Conservation (phyloP, 2,888 invertebrate species). For the Conchocele bisecta region DNA sequence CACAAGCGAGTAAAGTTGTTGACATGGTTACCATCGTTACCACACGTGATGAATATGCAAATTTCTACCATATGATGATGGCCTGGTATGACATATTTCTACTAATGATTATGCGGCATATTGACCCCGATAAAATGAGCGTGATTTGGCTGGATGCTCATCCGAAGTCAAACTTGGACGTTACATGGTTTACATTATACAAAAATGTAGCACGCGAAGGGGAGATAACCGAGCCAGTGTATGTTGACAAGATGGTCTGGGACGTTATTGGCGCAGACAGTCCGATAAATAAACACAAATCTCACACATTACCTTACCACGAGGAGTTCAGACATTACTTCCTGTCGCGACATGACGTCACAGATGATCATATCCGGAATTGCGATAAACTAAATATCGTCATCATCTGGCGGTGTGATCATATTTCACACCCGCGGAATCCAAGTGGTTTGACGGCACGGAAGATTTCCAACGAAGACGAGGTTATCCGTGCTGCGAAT, state of each 20-base stretch:
- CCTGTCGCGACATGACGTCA: constrained; percentile 59
- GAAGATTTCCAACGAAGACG: constrained; percentile 81
- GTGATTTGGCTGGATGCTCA: constrained; percentile 79
- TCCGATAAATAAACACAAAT: constrained; percentile 72
- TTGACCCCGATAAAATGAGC: constrained; percentile 66
- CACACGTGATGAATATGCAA: constrained; percentile 77
- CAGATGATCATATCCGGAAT: constrained; percentile 55
- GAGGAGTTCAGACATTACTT: constrained; percentile 79
- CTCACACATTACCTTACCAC: constrained; percentile 66
- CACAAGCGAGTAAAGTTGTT: no score
- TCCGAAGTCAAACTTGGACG: constrained; percentile 75
- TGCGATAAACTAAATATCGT: constrained; percentile 75
- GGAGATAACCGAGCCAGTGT: constrained; percentile 59
- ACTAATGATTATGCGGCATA: constrained; percentile 66
- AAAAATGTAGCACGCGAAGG: constrained; percentile 69
- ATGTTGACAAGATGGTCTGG: constrained; percentile 75
- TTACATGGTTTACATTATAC: constrained; percentile 76
- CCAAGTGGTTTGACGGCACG: constrained; percentile 75
- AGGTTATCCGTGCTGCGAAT: no score
- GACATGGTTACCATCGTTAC: constrained; percentile 71
- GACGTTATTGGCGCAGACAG: constrained; percentile 77
- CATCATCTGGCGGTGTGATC: constrained; percentile 80
- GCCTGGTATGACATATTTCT: constrained; percentile 78
- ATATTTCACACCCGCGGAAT: constrained; percentile 81
- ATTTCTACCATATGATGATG: constrained; percentile 78